phyloP scores from a whole-genome alignment of 2,113 vertebrate genomes.

The Trematocara marginatum region DNA sequence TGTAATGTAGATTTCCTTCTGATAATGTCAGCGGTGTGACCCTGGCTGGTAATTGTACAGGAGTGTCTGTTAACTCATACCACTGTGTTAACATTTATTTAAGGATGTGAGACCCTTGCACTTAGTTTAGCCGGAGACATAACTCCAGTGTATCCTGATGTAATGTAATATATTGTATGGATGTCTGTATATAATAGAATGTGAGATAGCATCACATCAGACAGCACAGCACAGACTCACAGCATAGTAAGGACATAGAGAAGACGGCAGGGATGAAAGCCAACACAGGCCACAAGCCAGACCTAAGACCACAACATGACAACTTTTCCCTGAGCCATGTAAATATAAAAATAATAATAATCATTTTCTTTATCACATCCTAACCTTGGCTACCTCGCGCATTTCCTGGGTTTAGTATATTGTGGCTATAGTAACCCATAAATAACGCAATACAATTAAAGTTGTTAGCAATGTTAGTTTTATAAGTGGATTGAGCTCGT shows the following conservation, averaged over 20 bases:
- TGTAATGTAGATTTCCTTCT: conserved; percentile 52
- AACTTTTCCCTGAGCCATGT: not conserved
- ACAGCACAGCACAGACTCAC: not conserved
- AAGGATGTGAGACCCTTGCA: conserved; percentile 44
- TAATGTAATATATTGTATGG: not conserved
- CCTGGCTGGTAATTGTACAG: conserved; percentile 53
- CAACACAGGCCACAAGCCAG: conserved; percentile 1
- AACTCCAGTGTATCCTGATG: not conserved
- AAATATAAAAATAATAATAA: not conserved
- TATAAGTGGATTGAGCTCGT: not conserved
- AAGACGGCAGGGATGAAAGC: not conserved
- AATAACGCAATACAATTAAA: not conserved
- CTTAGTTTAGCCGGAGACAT: conserved; percentile 36
- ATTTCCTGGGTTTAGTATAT: not conserved
- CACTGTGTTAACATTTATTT: conserved; percentile 66
- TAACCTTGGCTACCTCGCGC: not conserved
- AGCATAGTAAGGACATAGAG: not conserved
- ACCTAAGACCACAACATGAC: conserved; percentile 34
- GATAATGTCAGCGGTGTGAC: conserved; percentile 66
- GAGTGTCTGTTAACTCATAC: conserved; percentile 57
- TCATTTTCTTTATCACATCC: not conserved
- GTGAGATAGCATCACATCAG: not conserved
- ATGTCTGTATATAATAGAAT: conserved; percentile 3
- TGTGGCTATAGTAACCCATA: not conserved
- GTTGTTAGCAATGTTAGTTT: not conserved